Conservation (phyloP, 2,797 vertebrate species). For the Echeneis naucrates region DNA sequence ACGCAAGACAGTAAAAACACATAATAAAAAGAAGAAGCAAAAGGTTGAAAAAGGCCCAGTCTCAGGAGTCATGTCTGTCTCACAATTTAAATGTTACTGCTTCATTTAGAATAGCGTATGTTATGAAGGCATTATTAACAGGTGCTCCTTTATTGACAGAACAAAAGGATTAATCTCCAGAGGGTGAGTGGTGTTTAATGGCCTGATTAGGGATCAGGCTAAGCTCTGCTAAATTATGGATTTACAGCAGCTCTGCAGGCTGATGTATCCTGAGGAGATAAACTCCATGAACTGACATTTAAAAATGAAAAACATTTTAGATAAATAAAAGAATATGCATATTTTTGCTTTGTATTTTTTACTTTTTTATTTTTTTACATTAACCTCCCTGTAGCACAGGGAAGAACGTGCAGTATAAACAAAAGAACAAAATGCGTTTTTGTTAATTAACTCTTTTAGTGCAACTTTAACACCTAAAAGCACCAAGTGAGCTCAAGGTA, state of each 20-base stretch:
- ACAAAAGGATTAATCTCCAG: constrained; percentile 83
- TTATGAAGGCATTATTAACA: constrained; percentile 87
- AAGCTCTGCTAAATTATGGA: constrained; percentile 65
- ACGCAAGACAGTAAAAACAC: constrained; percentile 85
- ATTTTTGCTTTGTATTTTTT: not conserved
- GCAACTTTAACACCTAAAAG: constrained; percentile 30
- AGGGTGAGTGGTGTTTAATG: constrained; percentile 66
- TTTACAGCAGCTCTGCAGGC: constrained; percentile 51
- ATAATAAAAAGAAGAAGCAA: constrained; percentile 37
- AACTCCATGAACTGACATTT: constrained; percentile 33
- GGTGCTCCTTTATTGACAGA: constrained; percentile 86
- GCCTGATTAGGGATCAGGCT: constrained; percentile 70
- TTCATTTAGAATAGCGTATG: constrained; percentile 85
- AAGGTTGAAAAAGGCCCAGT: constrained; percentile 64
- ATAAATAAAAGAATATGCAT: not conserved
- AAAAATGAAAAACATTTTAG: constrained; percentile 29
- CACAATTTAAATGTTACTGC: constrained; percentile 85
- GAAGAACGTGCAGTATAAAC: constrained; percentile 1
- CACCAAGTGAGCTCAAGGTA: constrained; percentile 18
- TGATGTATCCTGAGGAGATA: constrained; percentile 32
- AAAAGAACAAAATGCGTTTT: not conserved
- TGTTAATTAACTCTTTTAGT: constrained; percentile 5
- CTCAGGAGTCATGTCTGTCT: constrained; percentile 87
- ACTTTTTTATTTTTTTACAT: constrained; percentile 14
- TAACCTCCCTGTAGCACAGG: constrained; percentile 1